Percentiles rank a stretch among this genome's conserved stretches.
These are phyloP conservation scores for Tiliqua scincoides DNA, from an alignment of 2,113 vertebrate genomes.

Conservation along the genomic window DNA sequence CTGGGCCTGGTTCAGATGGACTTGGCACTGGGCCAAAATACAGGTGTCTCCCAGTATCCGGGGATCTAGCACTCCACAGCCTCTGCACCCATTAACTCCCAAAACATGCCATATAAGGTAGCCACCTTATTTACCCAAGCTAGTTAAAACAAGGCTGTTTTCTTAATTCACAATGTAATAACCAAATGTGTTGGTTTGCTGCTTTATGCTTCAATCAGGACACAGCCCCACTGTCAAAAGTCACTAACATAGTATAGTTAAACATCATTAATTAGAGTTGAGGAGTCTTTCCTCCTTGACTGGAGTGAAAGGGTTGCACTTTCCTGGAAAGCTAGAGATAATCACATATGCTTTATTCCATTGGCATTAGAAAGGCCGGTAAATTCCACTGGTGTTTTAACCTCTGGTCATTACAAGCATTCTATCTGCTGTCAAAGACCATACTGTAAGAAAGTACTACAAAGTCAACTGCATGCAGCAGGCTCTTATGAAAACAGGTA, in stretches of 20 bases:
- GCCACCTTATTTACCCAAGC: not conserved
- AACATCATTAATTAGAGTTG: not conserved
- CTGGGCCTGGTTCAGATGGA: no score
- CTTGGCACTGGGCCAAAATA: no score
- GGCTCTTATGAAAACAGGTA: not conserved
- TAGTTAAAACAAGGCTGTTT: not conserved
- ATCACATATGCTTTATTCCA: not conserved
- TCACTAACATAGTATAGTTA: not conserved
- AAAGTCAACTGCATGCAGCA: not conserved
- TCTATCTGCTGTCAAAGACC: not conserved
- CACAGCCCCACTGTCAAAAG: not conserved
- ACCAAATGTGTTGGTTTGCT: not conserved
- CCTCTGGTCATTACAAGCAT: not conserved
- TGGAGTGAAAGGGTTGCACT: not conserved
- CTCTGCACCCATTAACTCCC: no score
- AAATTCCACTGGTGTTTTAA: constrained; percentile 2
- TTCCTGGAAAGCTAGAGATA: not conserved
- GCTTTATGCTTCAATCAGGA: constrained; percentile 12
- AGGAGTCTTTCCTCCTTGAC: not conserved
- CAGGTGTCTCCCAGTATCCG: no score
- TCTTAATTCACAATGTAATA: no score
- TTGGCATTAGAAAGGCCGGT: not conserved
- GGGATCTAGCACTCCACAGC: no score
- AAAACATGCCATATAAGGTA: no score
- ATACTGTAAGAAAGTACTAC: not conserved